These are phyloP conservation scores for Hemicentrotus pulcherrimus DNA, from an alignment of 35 echinoderm and acorn worm genomes.

Conservation along the genomic window DNA sequence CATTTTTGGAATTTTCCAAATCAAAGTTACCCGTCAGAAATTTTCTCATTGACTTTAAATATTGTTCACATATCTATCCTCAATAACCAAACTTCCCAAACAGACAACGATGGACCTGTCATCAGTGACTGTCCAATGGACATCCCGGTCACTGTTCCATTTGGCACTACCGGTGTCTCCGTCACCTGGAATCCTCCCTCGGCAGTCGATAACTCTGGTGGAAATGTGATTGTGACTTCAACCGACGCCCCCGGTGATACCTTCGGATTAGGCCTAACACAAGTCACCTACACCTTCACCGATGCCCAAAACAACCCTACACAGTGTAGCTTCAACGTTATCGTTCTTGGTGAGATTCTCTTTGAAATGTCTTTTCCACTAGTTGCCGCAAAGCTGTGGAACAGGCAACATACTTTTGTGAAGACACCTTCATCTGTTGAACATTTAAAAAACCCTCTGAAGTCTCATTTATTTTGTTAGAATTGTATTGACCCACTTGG, in stretches of 20 bases:
- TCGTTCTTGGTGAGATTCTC: background rate
- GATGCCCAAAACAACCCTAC: constrained; percentile 39
- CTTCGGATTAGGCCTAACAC: constrained; percentile 41
- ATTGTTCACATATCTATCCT: no score
- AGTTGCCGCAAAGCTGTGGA: no score
- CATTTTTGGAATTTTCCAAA: no score
- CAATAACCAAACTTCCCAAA: background rate
- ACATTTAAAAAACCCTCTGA: no score
- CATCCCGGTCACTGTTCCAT: background rate
- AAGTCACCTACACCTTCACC: constrained; percentile 47
- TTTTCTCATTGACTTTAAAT: no score
- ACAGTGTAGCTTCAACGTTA: constrained; percentile 47
- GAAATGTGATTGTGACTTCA: background rate
- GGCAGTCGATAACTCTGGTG: constrained; percentile 39
- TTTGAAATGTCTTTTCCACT: no score
- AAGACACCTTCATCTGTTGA: no score
- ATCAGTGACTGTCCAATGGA: constrained; percentile 59
- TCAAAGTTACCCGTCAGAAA: no score
- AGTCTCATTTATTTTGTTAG: no score
- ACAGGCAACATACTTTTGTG: no score
- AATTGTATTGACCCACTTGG: no score
- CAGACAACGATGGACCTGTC: constrained; percentile 55
- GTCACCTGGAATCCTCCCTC: constrained; percentile 50
- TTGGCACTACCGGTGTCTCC: background rate
- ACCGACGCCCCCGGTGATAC: constrained; percentile 23